Evolutionary conservation across 2,797 vertebrate genomes (phyloP), one percentile per base, ranked within the genome.

Genomic region (Smutsia temminckii): DNA sequence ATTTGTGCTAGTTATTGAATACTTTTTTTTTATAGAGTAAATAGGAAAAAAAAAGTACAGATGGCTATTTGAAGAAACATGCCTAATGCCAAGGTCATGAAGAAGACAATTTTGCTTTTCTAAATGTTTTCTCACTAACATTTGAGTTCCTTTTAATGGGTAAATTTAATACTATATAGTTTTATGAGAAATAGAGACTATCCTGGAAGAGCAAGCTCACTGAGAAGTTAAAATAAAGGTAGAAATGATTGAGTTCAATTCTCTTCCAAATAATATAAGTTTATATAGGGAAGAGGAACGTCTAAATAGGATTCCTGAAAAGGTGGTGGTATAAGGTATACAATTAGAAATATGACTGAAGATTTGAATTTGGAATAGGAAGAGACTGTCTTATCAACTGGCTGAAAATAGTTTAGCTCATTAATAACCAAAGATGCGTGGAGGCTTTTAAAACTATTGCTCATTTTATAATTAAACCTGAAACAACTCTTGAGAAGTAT

Each of bases 391-490:
- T 88, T 94, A 79, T 64, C 90, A 96, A 94, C 77, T 90, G 85
- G 42, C 81, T 91, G 55, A 91, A 97, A 97, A 95, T 77, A 93
- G 74, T 94, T 95, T 53, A 77, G 81, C 83, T 64, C 78, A 83
- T 97, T 96, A 93, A 96, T 92, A 97, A 77, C 85, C 59, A 83
- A 96, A 57, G 49, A 97, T 72, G 53, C 37, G 77, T 42, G 34
- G 8, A 96, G 46, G 37, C 91, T 96, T 94, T 87, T 93, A 85
- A 96, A 96, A 95, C 85, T 83, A 81, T 91, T 81, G 34, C 92
- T 97, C 32, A 92, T 97, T 97, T 95, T 97, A 77, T 96, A 91
- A 95, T 96, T 97, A 97, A 95, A 94, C 64, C 42, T 77, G 34
- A 86, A 96, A 96, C 69, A 96, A 91, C 95, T 97, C 81, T 90